Base-by-base conservation (phyloP, 2,888 invertebrate genomes). In the Drosophila dives region DNA sequence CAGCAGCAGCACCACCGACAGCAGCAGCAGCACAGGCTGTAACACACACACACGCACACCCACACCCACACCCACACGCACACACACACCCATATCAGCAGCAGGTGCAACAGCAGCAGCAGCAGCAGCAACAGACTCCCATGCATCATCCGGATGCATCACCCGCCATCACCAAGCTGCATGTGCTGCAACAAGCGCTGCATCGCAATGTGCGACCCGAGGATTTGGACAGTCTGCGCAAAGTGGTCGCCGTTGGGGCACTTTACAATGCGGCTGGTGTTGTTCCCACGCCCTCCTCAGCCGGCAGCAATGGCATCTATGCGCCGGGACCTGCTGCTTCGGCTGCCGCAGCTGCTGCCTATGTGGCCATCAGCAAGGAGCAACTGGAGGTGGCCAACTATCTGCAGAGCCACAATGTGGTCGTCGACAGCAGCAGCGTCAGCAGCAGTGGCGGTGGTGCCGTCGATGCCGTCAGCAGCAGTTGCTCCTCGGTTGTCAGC, bases 211-310 rank as follows among this genome's bases (percentile, higher is more conserved):
- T 89, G 34, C 59, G 91, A 17, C 77, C 84, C 55, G 91, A 91
- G 56, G 92, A 92, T 68, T 72, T 92, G 75, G 91, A 92, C 42
- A 92, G 91, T 26, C 76, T 92, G 61, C 91, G 92, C 32, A 92
- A 91, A 72, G 92, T 90, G 6, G 92, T 92, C 10, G 92, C 92
- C 8, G 87, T 75, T 0, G 87, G 89, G 3, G 78, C 88, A 0
- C 82, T 88, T 1, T 85, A 86, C 58, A 78, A 74, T 50, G 82
- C 84, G 0, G 80, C 81, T 1, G 64, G 75, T 4, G 81, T 71
- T 2, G 75, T 68, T 3, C 75, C 60, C 0, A 59, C 72, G 15
- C 67, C 83, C 2, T 74, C 77, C 0, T 74, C 77, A 0, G 49
- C 59, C 12, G 54, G 48, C 38, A 42, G 61, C 15, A 32, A 45